Evolutionary conservation across 2,888 invertebrate species (phyloP).

Genomic region (Pardosa pseudoannulata): DNA sequence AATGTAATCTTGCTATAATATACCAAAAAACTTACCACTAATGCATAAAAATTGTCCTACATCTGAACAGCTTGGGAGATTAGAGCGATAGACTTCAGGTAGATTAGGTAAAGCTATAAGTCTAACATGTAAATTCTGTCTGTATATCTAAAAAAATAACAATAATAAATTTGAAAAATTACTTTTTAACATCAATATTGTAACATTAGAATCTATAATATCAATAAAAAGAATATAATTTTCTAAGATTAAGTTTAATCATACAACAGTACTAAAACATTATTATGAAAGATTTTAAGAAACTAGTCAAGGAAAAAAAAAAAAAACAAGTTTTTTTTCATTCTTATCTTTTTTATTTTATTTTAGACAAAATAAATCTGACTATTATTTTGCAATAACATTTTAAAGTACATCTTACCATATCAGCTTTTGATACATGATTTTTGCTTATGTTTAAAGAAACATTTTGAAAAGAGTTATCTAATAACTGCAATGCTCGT

Average conservation of each 20-base stretch:
- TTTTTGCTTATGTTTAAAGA: conserved; percentile 81
- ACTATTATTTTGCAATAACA: too few relatives aligned
- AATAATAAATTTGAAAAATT: too few relatives aligned
- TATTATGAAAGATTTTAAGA: too few relatives aligned
- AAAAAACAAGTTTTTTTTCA: too few relatives aligned
- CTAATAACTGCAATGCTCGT: conserved; percentile 82
- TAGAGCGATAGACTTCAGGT: conserved; percentile 83
- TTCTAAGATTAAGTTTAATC: too few relatives aligned
- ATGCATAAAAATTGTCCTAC: conserved; percentile 85
- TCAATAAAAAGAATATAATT: too few relatives aligned
- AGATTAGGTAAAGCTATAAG: conserved; percentile 83
- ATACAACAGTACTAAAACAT: too few relatives aligned
- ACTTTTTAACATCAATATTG: too few relatives aligned
- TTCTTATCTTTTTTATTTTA: too few relatives aligned
- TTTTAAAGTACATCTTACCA: conserved; percentile 23
- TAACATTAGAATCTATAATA: too few relatives aligned
- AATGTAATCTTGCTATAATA: not conserved
- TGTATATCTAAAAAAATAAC: conserved; percentile 78
- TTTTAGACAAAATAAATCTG: too few relatives aligned
- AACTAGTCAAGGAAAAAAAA: too few relatives aligned
- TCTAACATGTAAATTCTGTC: conserved; percentile 84
- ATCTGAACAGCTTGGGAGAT: conserved; percentile 85
- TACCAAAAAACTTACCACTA: conserved; percentile 75
- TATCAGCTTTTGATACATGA: conserved; percentile 71
- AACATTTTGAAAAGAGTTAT: conserved; percentile 82